These are phyloP conservation scores for Temnopleurus reevesii DNA, from an alignment of 53 echinoderm and acorn worm species.

Conservation along the genomic window DNA sequence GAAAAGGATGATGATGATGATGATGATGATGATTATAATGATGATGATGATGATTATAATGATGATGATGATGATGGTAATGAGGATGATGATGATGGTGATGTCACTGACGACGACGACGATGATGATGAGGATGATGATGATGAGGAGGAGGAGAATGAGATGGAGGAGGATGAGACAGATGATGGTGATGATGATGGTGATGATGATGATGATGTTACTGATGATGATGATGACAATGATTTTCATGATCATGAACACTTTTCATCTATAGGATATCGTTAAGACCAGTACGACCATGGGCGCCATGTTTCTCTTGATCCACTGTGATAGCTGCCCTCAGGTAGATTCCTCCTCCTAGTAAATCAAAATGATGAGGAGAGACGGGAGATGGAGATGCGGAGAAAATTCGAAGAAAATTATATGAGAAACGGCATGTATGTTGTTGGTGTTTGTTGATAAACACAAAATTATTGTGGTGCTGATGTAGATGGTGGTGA, in stretches of 20 bases:
- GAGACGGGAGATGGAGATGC: too few species aligned
- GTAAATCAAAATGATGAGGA: too few species aligned
- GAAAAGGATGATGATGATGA: conserved; percentile 9
- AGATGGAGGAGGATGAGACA: not conserved
- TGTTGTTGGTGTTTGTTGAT: not conserved
- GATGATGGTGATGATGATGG: too few species aligned
- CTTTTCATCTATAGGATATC: not conserved
- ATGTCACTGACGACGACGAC: too few species aligned
- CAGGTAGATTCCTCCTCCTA: not conserved
- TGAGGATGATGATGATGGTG: too few species aligned
- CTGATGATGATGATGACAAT: too few species aligned
- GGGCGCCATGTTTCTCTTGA: not conserved
- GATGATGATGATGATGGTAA: too few species aligned
- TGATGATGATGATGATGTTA: too few species aligned
- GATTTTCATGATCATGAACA: too few species aligned
- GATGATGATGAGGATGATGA: not conserved
- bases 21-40: too few species aligned
- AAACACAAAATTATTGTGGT: not conserved
- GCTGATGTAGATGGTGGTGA: not conserved
- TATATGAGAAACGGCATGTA: not conserved
- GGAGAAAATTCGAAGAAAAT: not conserved
- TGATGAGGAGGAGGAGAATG: not conserved
- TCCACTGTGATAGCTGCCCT: not conserved
- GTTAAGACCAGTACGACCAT: not conserved
- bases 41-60: not conserved